Conservation (phyloP, 2,113 vertebrate species). For the Hyla sarda region DNA sequence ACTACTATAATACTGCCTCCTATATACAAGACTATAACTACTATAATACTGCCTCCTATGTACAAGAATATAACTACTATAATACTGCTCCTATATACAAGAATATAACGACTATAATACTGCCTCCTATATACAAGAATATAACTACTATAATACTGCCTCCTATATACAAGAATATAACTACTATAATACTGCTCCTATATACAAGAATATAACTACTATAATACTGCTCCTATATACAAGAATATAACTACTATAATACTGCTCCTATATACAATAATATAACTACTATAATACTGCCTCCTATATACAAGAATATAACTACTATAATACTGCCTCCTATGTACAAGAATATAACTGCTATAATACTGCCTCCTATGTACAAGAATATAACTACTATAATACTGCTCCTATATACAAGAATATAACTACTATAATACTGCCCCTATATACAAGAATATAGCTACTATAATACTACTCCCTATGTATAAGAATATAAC, state of each 20-base stretch:
- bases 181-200: not conserved
- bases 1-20: not conserved
- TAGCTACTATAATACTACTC: conserved; percentile 9
- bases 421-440: conserved; percentile 19
- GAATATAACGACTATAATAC: conserved; percentile 19
- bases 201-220: conserved; percentile 12
- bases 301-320: conserved; percentile 3
- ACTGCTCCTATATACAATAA: not conserved
- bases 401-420: conserved; percentile 4
- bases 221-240: not conserved
- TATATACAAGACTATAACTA: not conserved
- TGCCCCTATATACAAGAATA: not conserved
- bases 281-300: not conserved
- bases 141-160: not conserved
- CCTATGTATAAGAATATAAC: conserved; percentile 10
- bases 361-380: not conserved
- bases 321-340: not conserved
- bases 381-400: conserved; percentile 19
- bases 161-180: not conserved
- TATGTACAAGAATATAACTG: not conserved
- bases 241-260: conserved; percentile 17
- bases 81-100: not conserved
- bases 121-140: not conserved
- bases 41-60: not conserved
- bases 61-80: conserved; percentile 3